A percentile compares a stretch with the other conserved stretches of the same genome.
phyloP scores from a whole-genome alignment of 2,113 vertebrate genomes.

The Elachura formosa region DNA sequence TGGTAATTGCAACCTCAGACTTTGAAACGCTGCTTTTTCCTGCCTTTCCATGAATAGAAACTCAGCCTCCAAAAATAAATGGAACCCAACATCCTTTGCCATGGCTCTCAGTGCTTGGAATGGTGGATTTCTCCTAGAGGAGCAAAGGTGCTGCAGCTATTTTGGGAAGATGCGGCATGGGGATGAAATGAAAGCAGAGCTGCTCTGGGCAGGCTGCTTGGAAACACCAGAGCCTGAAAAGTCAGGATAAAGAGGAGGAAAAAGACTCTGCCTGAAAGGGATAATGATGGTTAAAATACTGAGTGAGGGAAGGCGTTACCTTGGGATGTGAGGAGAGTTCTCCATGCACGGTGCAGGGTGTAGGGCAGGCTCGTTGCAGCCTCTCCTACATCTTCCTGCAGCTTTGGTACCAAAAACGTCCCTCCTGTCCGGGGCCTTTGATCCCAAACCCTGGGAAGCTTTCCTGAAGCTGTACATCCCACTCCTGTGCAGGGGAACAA shows the following conservation, averaged over 20 bases:
- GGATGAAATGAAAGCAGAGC: neutral
- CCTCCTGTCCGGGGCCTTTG: neutral
- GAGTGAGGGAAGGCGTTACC: neutral
- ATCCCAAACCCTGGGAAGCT: accelerated
- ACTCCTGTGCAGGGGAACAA: neutral
- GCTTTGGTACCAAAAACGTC: neutral
- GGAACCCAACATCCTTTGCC: neutral
- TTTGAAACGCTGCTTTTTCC: neutral
- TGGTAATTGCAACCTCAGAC: conserved; percentile 22
- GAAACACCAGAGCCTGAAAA: neutral
- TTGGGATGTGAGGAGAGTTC: neutral
- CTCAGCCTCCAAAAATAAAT: neutral
- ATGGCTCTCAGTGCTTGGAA: neutral
- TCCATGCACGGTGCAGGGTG: accelerated
- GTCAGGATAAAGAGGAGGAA: neutral
- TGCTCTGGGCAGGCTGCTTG: neutral
- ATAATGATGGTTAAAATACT: neutral
- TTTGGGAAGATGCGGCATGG: neutral
- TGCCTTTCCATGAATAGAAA: neutral
- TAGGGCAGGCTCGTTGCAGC: neutral
- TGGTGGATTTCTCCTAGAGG: neutral
- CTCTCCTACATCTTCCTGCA: neutral
- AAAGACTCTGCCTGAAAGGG: neutral
- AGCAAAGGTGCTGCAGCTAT: neutral
- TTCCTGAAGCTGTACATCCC: accelerated